Conservation (phyloP, 1,140 invertebrate genomes). For the Heliothis virescens region DNA sequence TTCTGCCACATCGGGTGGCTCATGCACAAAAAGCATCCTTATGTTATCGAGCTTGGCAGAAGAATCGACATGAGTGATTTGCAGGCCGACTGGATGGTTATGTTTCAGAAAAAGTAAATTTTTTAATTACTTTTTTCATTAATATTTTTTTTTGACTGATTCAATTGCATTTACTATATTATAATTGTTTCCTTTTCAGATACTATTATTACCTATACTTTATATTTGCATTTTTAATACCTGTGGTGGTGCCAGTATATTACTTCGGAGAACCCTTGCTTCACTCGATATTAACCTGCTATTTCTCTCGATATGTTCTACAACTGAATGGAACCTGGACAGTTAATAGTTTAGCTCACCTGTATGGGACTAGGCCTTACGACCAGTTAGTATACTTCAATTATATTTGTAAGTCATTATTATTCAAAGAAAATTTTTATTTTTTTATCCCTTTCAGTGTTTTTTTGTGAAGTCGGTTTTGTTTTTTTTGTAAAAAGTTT, state of each 20-base stretch:
- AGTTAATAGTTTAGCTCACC: slow-evolving; percentile 91
- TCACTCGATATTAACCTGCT: slow-evolving; percentile 86
- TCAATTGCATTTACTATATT: not conserved
- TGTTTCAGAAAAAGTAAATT: slow-evolving; percentile 90
- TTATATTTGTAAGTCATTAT: too few species aligned
- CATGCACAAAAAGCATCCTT: slow-evolving; percentile 88
- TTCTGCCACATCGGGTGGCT: slow-evolving; percentile 90
- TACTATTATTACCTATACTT: slow-evolving; percentile 90
- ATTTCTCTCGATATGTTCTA: slow-evolving; percentile 90
- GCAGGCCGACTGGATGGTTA: slow-evolving; percentile 90
- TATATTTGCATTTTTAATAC: slow-evolving; percentile 90
- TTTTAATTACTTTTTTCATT: not conserved
- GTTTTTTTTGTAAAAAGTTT: too few species aligned
- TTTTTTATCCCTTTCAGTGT: too few species aligned
- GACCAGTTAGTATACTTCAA: slow-evolving; percentile 72
- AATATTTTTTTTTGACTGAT: not conserved
- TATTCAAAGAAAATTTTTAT: too few species aligned
- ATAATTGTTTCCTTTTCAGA: slow-evolving; percentile 80
- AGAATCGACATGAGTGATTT: slow-evolving; percentile 92
- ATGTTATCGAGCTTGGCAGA: slow-evolving; percentile 86
- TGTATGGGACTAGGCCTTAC: slow-evolving; percentile 82
- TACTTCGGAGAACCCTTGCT: slow-evolving; percentile 90
- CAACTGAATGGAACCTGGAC: slow-evolving; percentile 94
- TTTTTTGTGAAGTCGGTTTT: too few species aligned
- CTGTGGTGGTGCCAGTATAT: slow-evolving; percentile 87